A percentile compares a stretch with the other conserved stretches of the same genome.
Evolutionary conservation across 2,888 invertebrate species (phyloP).

Genomic region (Ganaspis brasiliensis): DNA sequence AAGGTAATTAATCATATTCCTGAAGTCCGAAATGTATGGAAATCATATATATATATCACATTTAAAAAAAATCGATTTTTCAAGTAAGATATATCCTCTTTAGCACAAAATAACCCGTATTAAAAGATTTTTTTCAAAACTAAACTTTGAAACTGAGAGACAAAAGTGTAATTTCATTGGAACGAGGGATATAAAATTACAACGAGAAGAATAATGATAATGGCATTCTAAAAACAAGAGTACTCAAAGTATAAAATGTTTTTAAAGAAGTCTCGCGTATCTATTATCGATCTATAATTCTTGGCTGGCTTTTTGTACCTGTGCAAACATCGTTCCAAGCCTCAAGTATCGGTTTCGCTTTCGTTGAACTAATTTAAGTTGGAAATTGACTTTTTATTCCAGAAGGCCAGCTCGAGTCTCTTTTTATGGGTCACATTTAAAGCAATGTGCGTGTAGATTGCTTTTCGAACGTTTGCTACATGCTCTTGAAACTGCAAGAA

Average conservation of each 20-base stretch:
- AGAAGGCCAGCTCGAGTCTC: conserved; percentile 29
- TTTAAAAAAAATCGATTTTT: no score
- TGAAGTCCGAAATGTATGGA: no score
- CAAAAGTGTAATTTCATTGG: not conserved
- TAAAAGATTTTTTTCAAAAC: no score
- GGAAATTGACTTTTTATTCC: conserved; percentile 25
- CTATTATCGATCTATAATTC: conserved; percentile 21
- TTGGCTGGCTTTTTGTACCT: not conserved
- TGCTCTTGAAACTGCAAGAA: conserved; percentile 22
- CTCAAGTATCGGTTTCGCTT: conserved; percentile 26
- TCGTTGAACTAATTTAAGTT: conserved; percentile 11
- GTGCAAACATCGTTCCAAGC: not conserved
- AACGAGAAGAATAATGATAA: not conserved
- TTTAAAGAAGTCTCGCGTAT: not conserved
- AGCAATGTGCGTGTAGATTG: conserved; percentile 34
- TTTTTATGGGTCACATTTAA: conserved; percentile 37
- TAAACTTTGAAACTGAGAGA: no score
- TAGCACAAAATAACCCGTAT: no score
- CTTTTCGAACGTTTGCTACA: not conserved
- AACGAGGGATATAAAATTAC: conserved; percentile 2
- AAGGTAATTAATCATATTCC: no score
- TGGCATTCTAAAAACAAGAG: conserved; percentile 3
- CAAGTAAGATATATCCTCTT: no score
- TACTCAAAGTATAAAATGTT: not conserved
- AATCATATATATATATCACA: no score